phyloP scores from a whole-genome alignment of 2,113 vertebrate genomes.

The Notiomystis cincta region DNA sequence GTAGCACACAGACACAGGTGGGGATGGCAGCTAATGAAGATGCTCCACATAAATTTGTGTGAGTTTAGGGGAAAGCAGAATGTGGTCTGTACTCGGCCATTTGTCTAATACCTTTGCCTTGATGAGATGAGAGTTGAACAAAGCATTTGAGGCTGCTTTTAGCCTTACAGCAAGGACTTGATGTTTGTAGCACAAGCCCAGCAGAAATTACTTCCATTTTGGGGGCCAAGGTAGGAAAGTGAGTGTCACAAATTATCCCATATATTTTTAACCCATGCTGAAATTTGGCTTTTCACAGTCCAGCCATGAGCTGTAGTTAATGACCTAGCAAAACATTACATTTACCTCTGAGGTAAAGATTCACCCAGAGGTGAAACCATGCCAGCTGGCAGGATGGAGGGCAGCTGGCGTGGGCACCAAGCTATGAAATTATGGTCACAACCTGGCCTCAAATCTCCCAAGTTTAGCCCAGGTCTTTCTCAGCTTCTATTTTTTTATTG shows the following conservation, averaged over 20 bases:
- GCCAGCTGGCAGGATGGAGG: neutral
- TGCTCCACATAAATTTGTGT: neutral
- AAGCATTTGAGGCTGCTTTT: neutral
- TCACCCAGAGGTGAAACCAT: accelerated
- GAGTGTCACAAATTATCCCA: neutral
- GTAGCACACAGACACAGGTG: neutral
- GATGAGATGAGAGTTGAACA: neutral
- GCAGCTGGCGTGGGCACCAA: neutral
- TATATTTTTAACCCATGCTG: neutral
- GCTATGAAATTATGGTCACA: neutral
- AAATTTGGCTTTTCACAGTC: neutral
- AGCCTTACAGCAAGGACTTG: neutral
- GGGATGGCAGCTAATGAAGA: neutral
- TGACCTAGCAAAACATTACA: neutral
- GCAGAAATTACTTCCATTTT: neutral
- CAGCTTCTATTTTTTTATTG: neutral
- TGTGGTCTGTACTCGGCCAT: neutral
- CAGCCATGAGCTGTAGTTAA: neutral
- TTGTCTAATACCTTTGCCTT: neutral
- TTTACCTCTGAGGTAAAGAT: neutral
- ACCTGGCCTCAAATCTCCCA: neutral
- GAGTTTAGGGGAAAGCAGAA: neutral
- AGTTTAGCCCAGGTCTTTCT: neutral
- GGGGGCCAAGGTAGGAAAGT: neutral
- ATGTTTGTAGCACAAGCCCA: neutral